phyloP scores from a whole-genome alignment of 2,797 vertebrate genomes.

The Gallinago nigripennis region DNA sequence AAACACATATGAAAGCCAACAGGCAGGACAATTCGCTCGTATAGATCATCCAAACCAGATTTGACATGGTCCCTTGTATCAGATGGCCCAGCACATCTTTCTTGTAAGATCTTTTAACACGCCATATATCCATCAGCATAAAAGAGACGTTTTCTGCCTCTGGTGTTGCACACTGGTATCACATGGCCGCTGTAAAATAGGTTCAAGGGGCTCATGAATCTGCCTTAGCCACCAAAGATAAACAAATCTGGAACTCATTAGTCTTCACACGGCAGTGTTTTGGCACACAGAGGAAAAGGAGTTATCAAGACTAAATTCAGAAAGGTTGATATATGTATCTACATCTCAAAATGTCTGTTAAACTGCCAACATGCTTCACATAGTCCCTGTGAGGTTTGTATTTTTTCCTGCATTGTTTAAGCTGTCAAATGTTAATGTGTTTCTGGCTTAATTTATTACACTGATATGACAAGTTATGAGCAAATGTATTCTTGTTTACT shows the following conservation, averaged over 20 bases:
- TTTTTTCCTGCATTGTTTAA: constrained; percentile 71
- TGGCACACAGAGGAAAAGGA: constrained; percentile 62
- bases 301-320: constrained; percentile 65
- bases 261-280: constrained; percentile 66
- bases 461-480: constrained; percentile 67
- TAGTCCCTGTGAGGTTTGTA: constrained; percentile 56
- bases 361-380: constrained; percentile 70
- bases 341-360: constrained; percentile 65
- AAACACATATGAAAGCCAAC: constrained; percentile 36
- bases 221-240: constrained; percentile 64
- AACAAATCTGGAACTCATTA: constrained; percentile 71
- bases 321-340: constrained; percentile 65
- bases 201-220: constrained; percentile 69
- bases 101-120: not conserved
- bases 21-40: constrained; percentile 29
- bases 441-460: constrained; percentile 71
- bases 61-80: constrained; percentile 18
- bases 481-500: constrained; percentile 63
- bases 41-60: not conserved
- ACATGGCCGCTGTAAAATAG: constrained; percentile 17
- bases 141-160: not conserved
- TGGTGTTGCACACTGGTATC: constrained; percentile 16
- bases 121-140: not conserved
- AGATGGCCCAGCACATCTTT: constrained; percentile 42
- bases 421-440: constrained; percentile 69